Percentiles rank a stretch among this genome's conserved stretches.
phyloP scores from a whole-genome alignment of 2,113 vertebrate species.

The Pelusios castaneus region DNA sequence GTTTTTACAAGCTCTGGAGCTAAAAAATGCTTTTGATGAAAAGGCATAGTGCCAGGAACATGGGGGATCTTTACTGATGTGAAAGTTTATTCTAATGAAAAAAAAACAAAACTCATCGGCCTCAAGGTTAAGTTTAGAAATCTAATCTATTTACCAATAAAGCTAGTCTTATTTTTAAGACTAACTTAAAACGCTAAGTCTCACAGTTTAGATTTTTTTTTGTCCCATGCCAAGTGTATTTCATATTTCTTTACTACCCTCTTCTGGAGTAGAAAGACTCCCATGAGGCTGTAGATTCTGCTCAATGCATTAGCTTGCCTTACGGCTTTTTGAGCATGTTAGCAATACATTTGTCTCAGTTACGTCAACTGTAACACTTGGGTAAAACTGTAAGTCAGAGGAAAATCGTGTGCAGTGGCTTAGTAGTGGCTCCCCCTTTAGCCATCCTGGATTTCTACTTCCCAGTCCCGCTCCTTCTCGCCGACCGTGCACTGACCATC shows the following conservation, averaged over 20 bases:
- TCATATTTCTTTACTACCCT: slow-evolving; percentile 16
- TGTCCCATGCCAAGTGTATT: not conserved
- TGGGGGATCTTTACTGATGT: not conserved
- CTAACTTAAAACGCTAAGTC: slow-evolving; percentile 31
- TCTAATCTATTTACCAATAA: not conserved
- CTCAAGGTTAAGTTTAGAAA: slow-evolving; percentile 61
- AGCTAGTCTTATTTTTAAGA: slow-evolving; percentile 37
- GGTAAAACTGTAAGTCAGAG: not conserved
- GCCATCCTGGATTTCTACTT: slow-evolving; percentile 12
- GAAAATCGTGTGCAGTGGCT: not conserved
- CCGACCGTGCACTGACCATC: not conserved
- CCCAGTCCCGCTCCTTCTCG: not conserved
- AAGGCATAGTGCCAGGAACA: slow-evolving; percentile 35
- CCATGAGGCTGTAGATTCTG: not conserved
- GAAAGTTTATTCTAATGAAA: rapidly evolving
- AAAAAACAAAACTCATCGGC: slow-evolving; percentile 38
- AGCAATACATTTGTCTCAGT: not conserved
- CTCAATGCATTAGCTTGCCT: not conserved
- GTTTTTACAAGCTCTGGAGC: slow-evolving; percentile 53
- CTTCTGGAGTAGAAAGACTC: slow-evolving; percentile 1
- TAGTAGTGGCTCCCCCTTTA: slow-evolving; percentile 11
- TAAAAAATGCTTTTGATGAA: slow-evolving; percentile 61
- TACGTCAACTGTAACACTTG: not conserved
- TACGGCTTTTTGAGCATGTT: not conserved
- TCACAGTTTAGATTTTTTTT: slow-evolving; percentile 24